Evolutionary conservation across 2,113 vertebrate genomes (phyloP).

Genomic region (Percopsis transmontana): DNA sequence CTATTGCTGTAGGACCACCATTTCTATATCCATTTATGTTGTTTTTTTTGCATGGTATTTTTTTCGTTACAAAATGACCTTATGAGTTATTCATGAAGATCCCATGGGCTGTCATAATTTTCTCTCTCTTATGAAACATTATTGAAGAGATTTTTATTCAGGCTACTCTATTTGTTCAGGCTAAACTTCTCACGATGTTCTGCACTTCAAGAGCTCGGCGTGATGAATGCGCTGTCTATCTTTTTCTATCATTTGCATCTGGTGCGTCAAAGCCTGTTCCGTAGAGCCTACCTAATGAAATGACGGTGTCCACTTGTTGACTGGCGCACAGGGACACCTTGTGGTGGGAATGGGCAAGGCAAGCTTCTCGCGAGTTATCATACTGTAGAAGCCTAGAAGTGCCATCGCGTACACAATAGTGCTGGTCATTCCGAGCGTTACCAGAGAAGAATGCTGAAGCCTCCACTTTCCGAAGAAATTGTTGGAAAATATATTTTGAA

Average conservation of each 20-base stretch:
- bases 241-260: background rate
- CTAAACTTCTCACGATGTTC: too few species aligned
- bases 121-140: background rate
- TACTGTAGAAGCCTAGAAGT: slow-evolving; percentile 34
- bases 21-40: background rate
- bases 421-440: slow-evolving; percentile 46
- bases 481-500: background rate
- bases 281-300: too few species aligned
- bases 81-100: too few species aligned
- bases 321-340: slow-evolving; percentile 44
- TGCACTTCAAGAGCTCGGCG: too few species aligned
- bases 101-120: background rate
- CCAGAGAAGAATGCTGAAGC: slow-evolving; percentile 31
- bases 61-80: background rate
- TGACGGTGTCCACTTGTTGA: background rate
- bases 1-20: too few species aligned
- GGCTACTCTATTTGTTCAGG: too few species aligned
- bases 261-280: background rate
- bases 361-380: background rate
- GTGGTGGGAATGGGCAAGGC: slow-evolving; percentile 34
- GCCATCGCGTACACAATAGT: background rate
- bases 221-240: too few species aligned
- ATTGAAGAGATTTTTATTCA: too few species aligned
- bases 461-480: slow-evolving; percentile 3
- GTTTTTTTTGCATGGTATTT: background rate